Base-by-base conservation (phyloP, 2,113 vertebrate genomes). In the Nothoprocta pentlandii region DNA sequence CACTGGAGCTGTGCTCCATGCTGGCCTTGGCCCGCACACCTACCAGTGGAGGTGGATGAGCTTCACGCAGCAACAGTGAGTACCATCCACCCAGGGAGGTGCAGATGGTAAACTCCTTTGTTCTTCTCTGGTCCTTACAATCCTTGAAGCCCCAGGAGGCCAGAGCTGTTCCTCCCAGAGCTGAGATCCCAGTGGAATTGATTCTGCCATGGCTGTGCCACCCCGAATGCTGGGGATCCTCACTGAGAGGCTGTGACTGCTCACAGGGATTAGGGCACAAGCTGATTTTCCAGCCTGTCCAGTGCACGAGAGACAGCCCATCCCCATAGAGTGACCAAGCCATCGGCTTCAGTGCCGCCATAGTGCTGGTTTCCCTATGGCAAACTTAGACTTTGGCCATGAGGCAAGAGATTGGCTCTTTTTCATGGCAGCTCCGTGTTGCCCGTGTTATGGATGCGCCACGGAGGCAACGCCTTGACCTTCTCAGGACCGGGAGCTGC, bases 401-500 rank as follows among this genome's bases (percentile, higher is more conserved):
- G 74, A 88, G 54, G 36, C 62, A 76, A 42, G 62, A 73, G 73
- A 7, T 5, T 2, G 16, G 47, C 64, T 93, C 80, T 74, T 84
- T 56, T 67, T 73, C 62, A 46, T 0, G 0, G 87, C 80, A 95
- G 56, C 73, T 89, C 80, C 9, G 17, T 1, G 0, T 62, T 88
- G 51, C 46, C 15, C 0, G 0, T 14, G 32, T 76, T 80, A 13
- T 53, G 63, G 85, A 87, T 71, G 63, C 73, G 76, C 34, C 44
- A 16, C 86, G 64, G 69, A 88, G 32, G 64, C 85, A 75, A 88
- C 16, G 77, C 89, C 62, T 16, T 67, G 83, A 93, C 61, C 61
- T 93, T 94, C 96, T 96, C 96, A 96, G 95, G 96, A 93, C 92
- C 79, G 66, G 89, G 90, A 95, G 93, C 95, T 66, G 67, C 0